Percentiles rank a stretch among this genome's conserved stretches.
Conservation (phyloP, 1,140 invertebrate species). For the Hyposmocoma kahamanoa region DNA sequence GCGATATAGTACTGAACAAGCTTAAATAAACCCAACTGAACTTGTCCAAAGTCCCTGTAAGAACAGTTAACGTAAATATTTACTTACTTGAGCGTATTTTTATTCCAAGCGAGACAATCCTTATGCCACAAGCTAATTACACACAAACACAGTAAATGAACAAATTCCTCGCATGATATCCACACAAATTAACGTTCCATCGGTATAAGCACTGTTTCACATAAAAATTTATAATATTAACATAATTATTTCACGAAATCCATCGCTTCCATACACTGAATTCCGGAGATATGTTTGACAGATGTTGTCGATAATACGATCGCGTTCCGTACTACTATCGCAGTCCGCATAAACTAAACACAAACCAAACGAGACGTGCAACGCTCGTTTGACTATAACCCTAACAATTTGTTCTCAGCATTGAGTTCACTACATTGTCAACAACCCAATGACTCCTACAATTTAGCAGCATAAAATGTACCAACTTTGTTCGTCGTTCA, state of each 20-base stretch:
- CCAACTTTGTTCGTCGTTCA: too few relatives aligned
- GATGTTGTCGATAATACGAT: conserved; percentile 34
- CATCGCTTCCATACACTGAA: conserved; percentile 30
- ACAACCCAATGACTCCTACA: too few relatives aligned
- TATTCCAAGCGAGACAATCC: conserved; percentile 49
- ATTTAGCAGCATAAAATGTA: background rate
- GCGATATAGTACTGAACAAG: background rate
- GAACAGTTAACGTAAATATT: conserved; percentile 45
- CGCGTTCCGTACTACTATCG: conserved; percentile 20
- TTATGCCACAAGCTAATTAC: conserved; percentile 24
- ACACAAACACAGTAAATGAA: conserved; percentile 51
- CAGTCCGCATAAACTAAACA: conserved; percentile 21
- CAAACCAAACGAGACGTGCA: conserved; percentile 12
- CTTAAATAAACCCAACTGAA: background rate
- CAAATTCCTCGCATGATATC: conserved; percentile 51
- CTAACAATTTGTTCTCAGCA: too few relatives aligned
- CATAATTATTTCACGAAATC: conserved; percentile 27
- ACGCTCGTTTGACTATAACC: conserved; percentile 14
- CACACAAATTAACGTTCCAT: conserved; percentile 32
- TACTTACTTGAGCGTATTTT: conserved; percentile 63
- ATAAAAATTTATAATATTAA: conserved; percentile 25
- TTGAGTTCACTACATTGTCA: too few relatives aligned
- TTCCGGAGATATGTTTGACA: conserved; percentile 36
- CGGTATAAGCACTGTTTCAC: conserved; percentile 28
- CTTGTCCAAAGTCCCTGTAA: background rate